Percentiles rank a stretch among this genome's conserved stretches.
These are phyloP conservation scores for Astreopora myriophthalma DNA, from an alignment of 64 coral and sea anemone genomes.

Conservation along the genomic window DNA sequence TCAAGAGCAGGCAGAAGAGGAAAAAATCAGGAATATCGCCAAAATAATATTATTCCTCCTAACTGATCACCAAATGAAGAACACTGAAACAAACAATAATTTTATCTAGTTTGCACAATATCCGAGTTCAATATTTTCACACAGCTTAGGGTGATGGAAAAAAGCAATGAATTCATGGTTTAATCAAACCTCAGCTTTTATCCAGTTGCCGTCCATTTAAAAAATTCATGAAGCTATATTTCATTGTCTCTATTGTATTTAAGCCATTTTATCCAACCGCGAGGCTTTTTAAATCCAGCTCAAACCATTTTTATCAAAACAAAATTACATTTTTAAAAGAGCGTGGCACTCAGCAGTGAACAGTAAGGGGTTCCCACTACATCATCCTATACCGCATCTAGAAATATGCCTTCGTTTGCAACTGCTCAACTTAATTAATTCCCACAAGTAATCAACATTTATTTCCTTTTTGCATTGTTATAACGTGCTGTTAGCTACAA, in stretches of 20 bases:
- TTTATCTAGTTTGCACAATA: no score
- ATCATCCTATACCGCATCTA: no score
- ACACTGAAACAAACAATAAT: no score
- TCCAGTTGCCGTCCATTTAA: constrained; percentile 4
- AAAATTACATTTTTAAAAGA: neutral
- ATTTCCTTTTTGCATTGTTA: no score
- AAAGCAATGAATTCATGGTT: neutral
- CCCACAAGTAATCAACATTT: no score
- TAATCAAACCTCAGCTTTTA: neutral
- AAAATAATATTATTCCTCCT: no score
- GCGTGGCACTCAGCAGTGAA: neutral
- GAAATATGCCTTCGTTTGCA: no score
- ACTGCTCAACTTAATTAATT: no score
- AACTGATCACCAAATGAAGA: no score
- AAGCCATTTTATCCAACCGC: neutral
- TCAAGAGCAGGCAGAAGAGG: neutral
- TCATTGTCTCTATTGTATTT: neutral
- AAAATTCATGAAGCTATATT: neutral
- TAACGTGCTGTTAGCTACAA: no score
- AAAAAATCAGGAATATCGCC: no score
- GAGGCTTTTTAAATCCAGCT: neutral
- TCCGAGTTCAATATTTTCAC: neutral
- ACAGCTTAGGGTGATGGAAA: neutral
- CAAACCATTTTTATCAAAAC: neutral
- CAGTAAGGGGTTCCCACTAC: neutral